Percentiles rank a stretch among this genome's conserved stretches.
Conservation (phyloP, 2,113 vertebrate genomes). For the Clarias batrachus region DNA sequence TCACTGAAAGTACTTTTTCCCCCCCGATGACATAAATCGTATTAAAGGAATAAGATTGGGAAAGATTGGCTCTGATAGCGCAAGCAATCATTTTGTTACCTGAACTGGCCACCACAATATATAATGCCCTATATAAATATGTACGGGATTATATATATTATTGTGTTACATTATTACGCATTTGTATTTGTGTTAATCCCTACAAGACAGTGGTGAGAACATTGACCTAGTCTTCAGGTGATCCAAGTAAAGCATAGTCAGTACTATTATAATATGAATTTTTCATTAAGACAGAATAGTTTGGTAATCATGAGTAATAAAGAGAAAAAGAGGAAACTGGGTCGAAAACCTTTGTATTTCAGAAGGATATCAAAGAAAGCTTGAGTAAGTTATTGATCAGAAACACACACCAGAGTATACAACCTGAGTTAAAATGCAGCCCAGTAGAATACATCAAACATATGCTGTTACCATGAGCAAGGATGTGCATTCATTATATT, state of each 20-base stretch:
- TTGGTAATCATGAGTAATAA: neutral
- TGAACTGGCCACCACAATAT: too few species aligned
- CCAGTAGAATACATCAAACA: neutral
- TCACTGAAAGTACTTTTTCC: too few species aligned
- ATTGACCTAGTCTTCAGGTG: neutral
- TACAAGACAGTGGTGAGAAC: neutral
- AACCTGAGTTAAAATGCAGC: neutral
- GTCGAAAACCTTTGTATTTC: neutral
- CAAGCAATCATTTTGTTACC: too few species aligned
- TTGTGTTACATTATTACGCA: neutral
- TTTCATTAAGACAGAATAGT: neutral
- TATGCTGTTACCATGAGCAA: too few species aligned
- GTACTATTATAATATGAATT: neutral
- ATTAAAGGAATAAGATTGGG: too few species aligned
- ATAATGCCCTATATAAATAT: too few species aligned
- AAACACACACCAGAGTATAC: neutral
- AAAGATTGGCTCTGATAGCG: too few species aligned
- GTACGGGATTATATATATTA: too few species aligned
- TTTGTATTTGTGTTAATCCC: neutral
- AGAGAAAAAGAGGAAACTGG: neutral
- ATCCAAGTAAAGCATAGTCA: neutral
- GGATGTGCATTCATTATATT: neutral
- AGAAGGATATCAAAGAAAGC: neutral
- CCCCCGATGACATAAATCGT: too few species aligned
- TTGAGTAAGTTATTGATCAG: constrained; percentile 12